phyloP scores from a whole-genome alignment of 2,113 vertebrate species.

The Gymnogyps californianus region DNA sequence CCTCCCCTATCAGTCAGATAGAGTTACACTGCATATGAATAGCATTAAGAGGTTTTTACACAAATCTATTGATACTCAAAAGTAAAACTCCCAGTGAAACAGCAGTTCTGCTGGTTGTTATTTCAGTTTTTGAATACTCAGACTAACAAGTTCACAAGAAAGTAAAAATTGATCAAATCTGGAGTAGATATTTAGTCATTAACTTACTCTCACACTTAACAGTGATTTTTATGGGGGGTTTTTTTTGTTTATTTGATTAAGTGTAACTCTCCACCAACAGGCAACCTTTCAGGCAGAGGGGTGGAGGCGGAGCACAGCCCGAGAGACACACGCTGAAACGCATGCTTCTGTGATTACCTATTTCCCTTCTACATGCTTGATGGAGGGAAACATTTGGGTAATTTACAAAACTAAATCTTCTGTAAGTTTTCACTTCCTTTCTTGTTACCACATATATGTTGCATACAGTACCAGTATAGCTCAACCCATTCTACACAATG shows the following conservation, averaged over 20 bases:
- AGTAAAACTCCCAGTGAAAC: not conserved
- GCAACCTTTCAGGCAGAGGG: not conserved
- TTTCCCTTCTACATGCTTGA: not conserved
- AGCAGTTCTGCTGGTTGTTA: not conserved
- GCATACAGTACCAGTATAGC: not conserved
- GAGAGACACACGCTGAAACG: fast-evolving
- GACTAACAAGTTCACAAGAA: not conserved
- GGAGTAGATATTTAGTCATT: not conserved
- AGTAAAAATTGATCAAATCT: not conserved
- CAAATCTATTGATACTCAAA: not conserved
- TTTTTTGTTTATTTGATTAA: not conserved
- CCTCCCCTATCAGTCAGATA: not conserved
- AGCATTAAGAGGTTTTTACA: not conserved
- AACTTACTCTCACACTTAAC: not conserved
- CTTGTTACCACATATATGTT: not conserved
- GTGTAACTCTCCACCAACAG: not conserved
- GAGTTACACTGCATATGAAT: not conserved
- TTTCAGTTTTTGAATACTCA: not conserved
- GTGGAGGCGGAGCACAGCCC: not conserved
- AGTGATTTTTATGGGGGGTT: not conserved
- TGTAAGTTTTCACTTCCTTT: not conserved
- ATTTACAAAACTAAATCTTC: not conserved
- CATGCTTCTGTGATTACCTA: not conserved
- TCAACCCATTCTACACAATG: not conserved
- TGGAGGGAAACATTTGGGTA: not conserved